Evolutionary conservation across 2,888 invertebrate species (phyloP).

Genomic region (Nymphalis c-album): DNA sequence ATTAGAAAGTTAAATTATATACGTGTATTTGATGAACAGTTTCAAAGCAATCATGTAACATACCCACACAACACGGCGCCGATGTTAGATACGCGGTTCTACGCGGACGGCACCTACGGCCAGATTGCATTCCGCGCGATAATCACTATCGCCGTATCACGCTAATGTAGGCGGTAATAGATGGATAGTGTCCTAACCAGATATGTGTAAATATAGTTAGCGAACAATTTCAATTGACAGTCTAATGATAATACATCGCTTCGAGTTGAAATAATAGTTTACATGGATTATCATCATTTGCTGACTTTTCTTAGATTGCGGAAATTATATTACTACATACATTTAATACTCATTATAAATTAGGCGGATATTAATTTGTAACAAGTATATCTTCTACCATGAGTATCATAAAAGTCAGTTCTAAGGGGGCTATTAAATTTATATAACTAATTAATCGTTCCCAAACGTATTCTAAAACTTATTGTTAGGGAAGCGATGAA

Average conservation of each 20-base stretch:
- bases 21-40: slow-evolving; percentile 10
- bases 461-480: not conserved
- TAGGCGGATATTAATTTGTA: too few species aligned
- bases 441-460: not conserved
- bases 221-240: slow-evolving; percentile 36
- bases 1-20: slow-evolving; percentile 4
- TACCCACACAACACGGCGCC: slow-evolving; percentile 39
- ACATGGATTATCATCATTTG: not conserved
- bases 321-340: not conserved
- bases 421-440: not conserved
- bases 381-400: too few species aligned
- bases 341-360: too few species aligned
- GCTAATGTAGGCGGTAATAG: slow-evolving; percentile 70
- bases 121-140: slow-evolving; percentile 64
- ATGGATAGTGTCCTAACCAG: slow-evolving; percentile 58
- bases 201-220: slow-evolving; percentile 26
- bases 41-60: slow-evolving; percentile 25
- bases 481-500: slow-evolving; percentile 5
- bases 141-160: slow-evolving; percentile 51
- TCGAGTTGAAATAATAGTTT: not conserved
- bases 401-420: too few species aligned
- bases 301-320: not conserved
- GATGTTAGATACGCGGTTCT: slow-evolving; percentile 54
- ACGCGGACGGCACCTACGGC: slow-evolving; percentile 55
- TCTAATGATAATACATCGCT: slow-evolving; percentile 17